Evolutionary conservation across 2,888 invertebrate species (phyloP).

Genomic region (Leucoma salicis): DNA sequence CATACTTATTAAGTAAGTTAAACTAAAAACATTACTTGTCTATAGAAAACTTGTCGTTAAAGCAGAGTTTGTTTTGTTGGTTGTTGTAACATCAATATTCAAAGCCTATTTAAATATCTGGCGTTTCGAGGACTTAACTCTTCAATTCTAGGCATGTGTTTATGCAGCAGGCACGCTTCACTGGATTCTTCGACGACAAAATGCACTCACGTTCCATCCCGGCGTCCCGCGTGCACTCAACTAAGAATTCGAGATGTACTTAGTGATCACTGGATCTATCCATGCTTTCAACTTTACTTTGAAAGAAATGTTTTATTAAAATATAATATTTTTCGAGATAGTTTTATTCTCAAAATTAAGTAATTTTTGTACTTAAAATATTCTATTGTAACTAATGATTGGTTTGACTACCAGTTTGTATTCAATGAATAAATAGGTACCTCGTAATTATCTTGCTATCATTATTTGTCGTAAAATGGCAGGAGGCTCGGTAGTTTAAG

Average conservation of each 20-base stretch:
- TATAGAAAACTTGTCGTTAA: too few species aligned
- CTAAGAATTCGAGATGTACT: constrained; percentile 61
- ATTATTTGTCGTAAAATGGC: constrained; percentile 48
- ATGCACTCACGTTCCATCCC: constrained; percentile 66
- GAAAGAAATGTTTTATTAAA: constrained; percentile 21
- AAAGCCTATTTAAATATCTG: constrained; percentile 63
- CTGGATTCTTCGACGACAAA: constrained; percentile 73
- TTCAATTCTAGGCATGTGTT: constrained; percentile 59
- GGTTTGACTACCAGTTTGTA: background rate
- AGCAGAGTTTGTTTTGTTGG: too few species aligned
- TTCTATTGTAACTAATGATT: background rate
- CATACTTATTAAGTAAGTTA: too few species aligned
- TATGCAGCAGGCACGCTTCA: constrained; percentile 63
- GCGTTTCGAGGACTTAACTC: constrained; percentile 38
- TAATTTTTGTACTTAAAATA: too few species aligned
- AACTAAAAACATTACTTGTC: too few species aligned
- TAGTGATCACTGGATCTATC: constrained; percentile 62
- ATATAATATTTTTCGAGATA: constrained; percentile 1
- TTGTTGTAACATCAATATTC: constrained; percentile 72
- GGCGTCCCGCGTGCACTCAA: constrained; percentile 55
- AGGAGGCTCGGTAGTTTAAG: constrained; percentile 50
- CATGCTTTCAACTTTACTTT: constrained; percentile 34
- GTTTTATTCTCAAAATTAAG: too few species aligned
- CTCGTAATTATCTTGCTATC: constrained; percentile 33
- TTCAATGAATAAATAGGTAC: background rate